Base-by-base conservation (phyloP, 1,140 invertebrate genomes). In the Thalassaphorura encarpata region DNA sequence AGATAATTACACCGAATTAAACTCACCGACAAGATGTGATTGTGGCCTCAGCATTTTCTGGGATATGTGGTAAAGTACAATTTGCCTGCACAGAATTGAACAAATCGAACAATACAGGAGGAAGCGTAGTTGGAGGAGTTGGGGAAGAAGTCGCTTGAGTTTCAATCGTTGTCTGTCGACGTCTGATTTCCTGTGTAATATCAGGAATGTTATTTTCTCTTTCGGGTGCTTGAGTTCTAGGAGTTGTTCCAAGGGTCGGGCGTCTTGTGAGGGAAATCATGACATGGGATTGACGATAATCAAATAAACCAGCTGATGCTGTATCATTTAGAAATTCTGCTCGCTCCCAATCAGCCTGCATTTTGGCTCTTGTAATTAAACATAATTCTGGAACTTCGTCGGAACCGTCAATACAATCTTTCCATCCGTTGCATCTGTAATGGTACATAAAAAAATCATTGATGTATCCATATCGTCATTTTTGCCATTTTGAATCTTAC, bases 51-150 rank as follows among this genome's bases (percentile, higher is more conserved):
- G 57, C 31, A 49, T 64, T 56, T 13, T 52, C 21, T 5, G 63
- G 59, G 26, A 64, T 60, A 29, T 52, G 40, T 11, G 60, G 63
- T 15, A 64, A 51, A 8, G 49, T 36, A 24, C 63, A 64, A 6
- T 51, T 54, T 16, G 46, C 28, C 16, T 21, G 46, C 33, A 29
- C 28, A 40, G n/a, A 54, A 26, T 24, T 39, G 41, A 39, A 52
- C 21, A 19, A 54, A 29, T 13, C 23, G 23, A 13, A 21, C 36
- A n/a, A n/a, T n/a, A n/a, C n/a, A 2, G 51, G 36, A 21, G 47
- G 39, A 18, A 52, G 29, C 0, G 54, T 24, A 8, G 21, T 54
- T 42, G n/a, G n/a, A n/a, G n/a, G n/a, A n/a, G n/a, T n/a, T n/a
- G n/a, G n/a, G n/a, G n/a, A n/a, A n/a, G n/a, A n/a, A n/a, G n/a